Percentiles rank a stretch among this genome's conserved stretches.
phyloP scores from a whole-genome alignment of 2,888 invertebrate species.

The Morinoia aosen region DNA sequence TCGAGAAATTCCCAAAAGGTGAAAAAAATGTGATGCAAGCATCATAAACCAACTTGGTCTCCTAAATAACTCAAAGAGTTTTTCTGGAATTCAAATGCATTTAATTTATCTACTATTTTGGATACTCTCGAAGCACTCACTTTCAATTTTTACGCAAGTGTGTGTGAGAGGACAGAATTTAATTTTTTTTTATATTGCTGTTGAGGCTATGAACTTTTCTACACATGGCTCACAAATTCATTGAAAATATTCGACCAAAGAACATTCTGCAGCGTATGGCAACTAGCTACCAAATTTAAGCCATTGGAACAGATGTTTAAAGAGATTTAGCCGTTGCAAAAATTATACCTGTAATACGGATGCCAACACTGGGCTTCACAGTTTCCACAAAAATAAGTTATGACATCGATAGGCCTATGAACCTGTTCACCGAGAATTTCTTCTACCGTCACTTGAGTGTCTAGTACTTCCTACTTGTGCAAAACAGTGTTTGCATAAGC shows the following conservation, averaged over 20 bases:
- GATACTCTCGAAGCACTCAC: neutral
- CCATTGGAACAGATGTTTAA: neutral
- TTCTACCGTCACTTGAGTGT: too few relatives aligned
- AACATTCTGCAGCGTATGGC: neutral
- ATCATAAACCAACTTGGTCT: too few relatives aligned
- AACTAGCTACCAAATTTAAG: neutral
- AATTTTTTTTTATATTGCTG: neutral
- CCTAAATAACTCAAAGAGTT: too few relatives aligned
- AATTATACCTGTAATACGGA: too few relatives aligned
- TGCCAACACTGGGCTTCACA: too few relatives aligned
- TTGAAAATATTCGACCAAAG: neutral
- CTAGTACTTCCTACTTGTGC: too few relatives aligned
- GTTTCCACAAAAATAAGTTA: too few relatives aligned
- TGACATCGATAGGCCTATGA: too few relatives aligned
- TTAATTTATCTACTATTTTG: too few relatives aligned
- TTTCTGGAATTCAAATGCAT: too few relatives aligned
- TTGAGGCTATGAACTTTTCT: neutral
- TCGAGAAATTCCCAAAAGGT: neutral
- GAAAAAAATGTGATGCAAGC: neutral
- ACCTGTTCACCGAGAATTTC: too few relatives aligned
- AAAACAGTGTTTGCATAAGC: too few relatives aligned
- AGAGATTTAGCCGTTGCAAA: neutral
- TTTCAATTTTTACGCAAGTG: neutral
- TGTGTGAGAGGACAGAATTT: neutral
- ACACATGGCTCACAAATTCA: neutral